Percentiles rank a stretch among this genome's conserved stretches.
Conservation (phyloP, 2,797 vertebrate species). For the Poecilia wingei region DNA sequence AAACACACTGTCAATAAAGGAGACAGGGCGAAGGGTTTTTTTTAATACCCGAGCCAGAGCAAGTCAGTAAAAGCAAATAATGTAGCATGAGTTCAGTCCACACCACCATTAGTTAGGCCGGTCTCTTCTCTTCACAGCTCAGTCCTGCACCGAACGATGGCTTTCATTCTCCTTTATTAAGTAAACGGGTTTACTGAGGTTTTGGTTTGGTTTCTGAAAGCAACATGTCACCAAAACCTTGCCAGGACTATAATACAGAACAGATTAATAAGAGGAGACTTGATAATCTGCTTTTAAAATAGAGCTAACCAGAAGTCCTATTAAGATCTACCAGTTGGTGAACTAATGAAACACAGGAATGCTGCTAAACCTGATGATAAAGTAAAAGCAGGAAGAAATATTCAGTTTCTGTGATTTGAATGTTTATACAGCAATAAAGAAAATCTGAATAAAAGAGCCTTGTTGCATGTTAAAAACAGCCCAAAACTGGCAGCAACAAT, state of each 20-base stretch:
- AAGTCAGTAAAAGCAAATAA: conserved; percentile 54
- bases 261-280: not conserved
- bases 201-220: not conserved
- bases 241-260: not conserved
- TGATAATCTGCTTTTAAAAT: not conserved
- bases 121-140: conserved; percentile 16
- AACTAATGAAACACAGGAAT: not conserved
- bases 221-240: not conserved
- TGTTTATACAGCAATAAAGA: not conserved
- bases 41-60: conserved; percentile 21
- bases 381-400: not conserved
- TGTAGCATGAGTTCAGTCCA: conserved; percentile 26
- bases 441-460: not conserved
- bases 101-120: conserved; percentile 12
- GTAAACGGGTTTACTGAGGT: not conserved
- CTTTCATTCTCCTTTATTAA: conserved; percentile 35
- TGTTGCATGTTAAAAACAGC: conserved; percentile 11
- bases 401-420: not conserved
- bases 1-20: conserved; percentile 13
- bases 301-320: not conserved
- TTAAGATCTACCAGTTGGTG: not conserved
- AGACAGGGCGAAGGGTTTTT: not conserved
- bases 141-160: conserved; percentile 33
- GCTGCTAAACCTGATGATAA: conserved; percentile 2
- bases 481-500: not conserved